Conservation (phyloP, 2,113 vertebrate genomes). For the Phalacrocorax aristotelis region DNA sequence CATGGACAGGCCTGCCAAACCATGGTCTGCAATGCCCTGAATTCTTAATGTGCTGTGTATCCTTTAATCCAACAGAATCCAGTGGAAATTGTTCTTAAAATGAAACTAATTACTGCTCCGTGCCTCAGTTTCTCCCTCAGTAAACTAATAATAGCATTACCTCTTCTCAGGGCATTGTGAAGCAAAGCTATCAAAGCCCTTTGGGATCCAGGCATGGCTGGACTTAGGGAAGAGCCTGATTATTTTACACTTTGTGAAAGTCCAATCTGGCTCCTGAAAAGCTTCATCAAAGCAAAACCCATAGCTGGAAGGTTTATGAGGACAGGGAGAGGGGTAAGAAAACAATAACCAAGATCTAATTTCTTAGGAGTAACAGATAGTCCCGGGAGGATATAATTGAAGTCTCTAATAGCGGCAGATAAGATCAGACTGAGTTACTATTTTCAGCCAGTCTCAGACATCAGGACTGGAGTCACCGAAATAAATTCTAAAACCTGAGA, state of each 20-base stretch:
- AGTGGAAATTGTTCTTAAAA: neutral
- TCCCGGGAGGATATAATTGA: constrained; percentile 7
- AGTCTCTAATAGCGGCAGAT: constrained; percentile 47
- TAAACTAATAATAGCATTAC: neutral
- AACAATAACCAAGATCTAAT: constrained; percentile 47
- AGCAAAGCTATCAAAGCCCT: neutral
- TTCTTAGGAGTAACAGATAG: constrained; percentile 48
- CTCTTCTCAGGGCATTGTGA: neutral
- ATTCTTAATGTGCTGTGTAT: neutral
- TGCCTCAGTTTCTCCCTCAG: neutral
- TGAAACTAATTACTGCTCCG: neutral
- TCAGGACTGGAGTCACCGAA: constrained; percentile 33
- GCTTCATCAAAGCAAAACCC: neutral
- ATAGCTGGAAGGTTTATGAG: constrained; percentile 12
- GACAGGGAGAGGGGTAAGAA: constrained; percentile 39
- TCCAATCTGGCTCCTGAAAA: neutral
- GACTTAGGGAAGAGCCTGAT: neutral
- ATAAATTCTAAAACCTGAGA: constrained; percentile 53
- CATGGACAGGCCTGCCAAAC: neutral
- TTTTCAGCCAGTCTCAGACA: constrained; percentile 55
- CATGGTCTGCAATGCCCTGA: neutral
- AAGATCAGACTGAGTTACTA: constrained; percentile 50
- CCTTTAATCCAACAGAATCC: neutral
- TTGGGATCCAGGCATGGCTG: neutral
- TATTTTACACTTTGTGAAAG: neutral